phyloP scores from a whole-genome alignment of 2,797 vertebrate species.

The Thripadectes ignobilis region DNA sequence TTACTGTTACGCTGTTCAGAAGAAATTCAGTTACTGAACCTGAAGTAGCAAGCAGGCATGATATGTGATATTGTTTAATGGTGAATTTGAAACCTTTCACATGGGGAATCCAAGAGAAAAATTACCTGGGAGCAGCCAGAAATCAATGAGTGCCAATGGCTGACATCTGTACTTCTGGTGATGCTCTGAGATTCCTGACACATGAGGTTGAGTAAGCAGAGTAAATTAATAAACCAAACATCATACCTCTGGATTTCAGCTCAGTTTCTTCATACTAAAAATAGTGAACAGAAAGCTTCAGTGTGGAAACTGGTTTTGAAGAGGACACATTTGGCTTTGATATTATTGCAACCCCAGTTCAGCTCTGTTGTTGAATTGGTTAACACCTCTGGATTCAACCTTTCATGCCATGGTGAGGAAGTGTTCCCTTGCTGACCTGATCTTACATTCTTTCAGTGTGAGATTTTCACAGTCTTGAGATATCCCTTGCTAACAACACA shows the following conservation, averaged over 20 bases:
- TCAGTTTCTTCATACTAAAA: neutral
- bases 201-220: neutral
- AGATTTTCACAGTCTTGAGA: neutral
- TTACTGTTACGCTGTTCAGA: neutral
- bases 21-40: conserved; percentile 27
- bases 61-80: conserved; percentile 39
- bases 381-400: neutral
- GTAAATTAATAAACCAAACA: conserved; percentile 50
- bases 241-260: neutral
- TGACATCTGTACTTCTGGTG: neutral
- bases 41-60: conserved; percentile 42
- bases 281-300: neutral
- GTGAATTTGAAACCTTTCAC: conserved; percentile 40
- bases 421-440: neutral
- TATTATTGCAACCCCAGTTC: neutral
- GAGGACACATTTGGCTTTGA: neutral
- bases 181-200: conserved; percentile 26
- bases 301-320: neutral
- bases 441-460: neutral
- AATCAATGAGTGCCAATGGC: neutral
- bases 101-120: neutral
- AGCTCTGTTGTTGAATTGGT: neutral
- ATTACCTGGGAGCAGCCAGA: conserved; percentile 7
- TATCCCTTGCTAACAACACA: neutral
- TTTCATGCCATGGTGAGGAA: neutral